Conservation (phyloP, 2,113 vertebrate species). For the Zosterops lateralis region DNA sequence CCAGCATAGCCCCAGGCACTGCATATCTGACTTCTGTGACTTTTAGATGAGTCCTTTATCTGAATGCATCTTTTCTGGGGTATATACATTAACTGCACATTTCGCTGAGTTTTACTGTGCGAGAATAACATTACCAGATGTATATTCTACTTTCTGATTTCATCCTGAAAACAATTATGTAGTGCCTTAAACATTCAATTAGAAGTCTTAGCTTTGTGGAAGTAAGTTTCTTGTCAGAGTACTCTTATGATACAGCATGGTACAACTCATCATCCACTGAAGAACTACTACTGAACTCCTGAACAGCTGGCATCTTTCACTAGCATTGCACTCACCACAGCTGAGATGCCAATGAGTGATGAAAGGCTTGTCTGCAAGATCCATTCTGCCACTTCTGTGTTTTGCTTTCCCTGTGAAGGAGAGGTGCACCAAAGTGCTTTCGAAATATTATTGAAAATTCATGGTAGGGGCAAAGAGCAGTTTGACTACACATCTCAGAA, state of each 20-base stretch:
- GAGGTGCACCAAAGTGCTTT: not conserved
- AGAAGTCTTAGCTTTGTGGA: not conserved
- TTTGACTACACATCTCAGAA: not conserved
- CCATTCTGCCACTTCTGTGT: not conserved
- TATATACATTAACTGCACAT: not conserved
- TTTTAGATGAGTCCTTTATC: not conserved
- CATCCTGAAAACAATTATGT: not conserved
- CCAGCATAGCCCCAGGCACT: not conserved
- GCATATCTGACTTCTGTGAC: not conserved
- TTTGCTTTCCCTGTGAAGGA: not conserved
- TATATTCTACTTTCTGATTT: not conserved
- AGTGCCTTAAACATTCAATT: not conserved
- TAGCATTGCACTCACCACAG: not conserved
- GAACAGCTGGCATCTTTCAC: not conserved
- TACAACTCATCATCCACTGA: not conserved
- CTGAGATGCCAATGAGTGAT: accelerated
- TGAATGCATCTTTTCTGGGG: not conserved
- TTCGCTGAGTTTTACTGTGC: not conserved
- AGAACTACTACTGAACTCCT: not conserved
- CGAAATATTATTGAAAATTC: not conserved
- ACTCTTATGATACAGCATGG: not conserved
- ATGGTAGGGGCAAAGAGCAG: not conserved
- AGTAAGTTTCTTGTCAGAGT: not conserved
- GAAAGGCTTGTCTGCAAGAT: not conserved
- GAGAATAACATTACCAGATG: not conserved